Evolutionary conservation across 2,113 vertebrate species (phyloP).

Genomic region (Tetrao urogallus): DNA sequence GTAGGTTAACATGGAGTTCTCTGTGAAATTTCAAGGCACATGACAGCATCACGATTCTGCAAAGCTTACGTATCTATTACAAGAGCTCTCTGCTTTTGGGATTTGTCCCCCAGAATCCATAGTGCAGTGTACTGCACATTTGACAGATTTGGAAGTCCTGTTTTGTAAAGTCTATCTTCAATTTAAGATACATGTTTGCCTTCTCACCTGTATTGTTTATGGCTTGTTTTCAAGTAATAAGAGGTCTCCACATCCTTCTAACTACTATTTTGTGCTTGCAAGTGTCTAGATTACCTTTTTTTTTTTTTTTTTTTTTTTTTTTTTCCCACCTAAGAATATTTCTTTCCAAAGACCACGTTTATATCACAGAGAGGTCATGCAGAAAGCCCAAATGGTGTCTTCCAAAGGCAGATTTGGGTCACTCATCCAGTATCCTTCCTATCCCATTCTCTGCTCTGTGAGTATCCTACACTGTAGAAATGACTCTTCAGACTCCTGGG

Average conservation of each 20-base stretch:
- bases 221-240: not conserved
- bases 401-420: not conserved
- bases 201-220: not conserved
- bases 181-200: not conserved
- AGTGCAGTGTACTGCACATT: not conserved
- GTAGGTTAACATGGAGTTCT: not conserved
- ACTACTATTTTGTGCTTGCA: not conserved
- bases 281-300: not conserved
- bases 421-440: not conserved
- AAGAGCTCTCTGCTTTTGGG: not conserved
- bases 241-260: not conserved
- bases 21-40: not conserved
- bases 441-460: not conserved
- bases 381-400: not conserved
- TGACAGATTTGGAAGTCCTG: not conserved
- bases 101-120: not conserved
- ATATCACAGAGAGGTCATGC: accelerated
- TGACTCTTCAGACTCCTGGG: not conserved
- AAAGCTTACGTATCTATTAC: not conserved
- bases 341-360: not conserved
- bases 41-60: not conserved
- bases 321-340: not conserved
- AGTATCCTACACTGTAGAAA: not conserved
- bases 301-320: not conserved
- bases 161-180: not conserved